phyloP scores from a whole-genome alignment of 2,888 invertebrate species.

The Odontomyia ornata region DNA sequence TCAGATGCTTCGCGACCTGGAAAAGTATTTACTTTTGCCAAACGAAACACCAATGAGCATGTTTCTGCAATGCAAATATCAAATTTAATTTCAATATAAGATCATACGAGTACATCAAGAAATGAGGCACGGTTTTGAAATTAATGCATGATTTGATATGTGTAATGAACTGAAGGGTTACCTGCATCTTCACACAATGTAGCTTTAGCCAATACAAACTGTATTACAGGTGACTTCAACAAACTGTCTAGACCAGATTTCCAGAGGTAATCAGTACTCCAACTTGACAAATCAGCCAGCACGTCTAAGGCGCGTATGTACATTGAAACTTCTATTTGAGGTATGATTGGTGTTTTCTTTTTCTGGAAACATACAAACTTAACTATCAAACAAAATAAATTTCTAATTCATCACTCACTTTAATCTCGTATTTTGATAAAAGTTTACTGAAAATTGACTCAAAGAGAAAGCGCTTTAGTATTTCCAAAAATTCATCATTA shows the following conservation, averaged over 20 bases:
- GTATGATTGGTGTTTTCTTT: not conserved
- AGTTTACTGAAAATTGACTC: constrained; percentile 36
- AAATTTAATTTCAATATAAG: not conserved
- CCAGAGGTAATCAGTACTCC: constrained; percentile 22
- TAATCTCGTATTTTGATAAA: not conserved
- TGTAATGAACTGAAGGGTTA: not conserved
- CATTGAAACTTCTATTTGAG: constrained; percentile 32
- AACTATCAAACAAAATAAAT: not conserved
- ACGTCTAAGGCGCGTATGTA: constrained; percentile 40
- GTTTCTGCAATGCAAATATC: constrained; percentile 37
- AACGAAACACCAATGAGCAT: constrained; percentile 42
- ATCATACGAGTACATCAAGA: too few species aligned
- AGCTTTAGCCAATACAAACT: constrained; percentile 46
- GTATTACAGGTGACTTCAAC: constrained; percentile 37
- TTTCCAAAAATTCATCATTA: constrained; percentile 2
- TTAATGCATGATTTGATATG: not conserved
- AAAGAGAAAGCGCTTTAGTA: constrained; percentile 30
- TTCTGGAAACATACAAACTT: not conserved
- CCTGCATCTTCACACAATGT: constrained; percentile 43
- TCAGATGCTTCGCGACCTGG: constrained; percentile 42
- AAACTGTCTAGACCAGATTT: constrained; percentile 18
- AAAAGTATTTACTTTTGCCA: constrained; percentile 44
- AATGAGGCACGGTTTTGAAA: too few species aligned
- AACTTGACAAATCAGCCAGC: constrained; percentile 1
- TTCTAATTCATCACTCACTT: constrained; percentile 7